Evolutionary conservation across 2,113 vertebrate species (phyloP).

Genomic region (Saimiri boliviensis): DNA sequence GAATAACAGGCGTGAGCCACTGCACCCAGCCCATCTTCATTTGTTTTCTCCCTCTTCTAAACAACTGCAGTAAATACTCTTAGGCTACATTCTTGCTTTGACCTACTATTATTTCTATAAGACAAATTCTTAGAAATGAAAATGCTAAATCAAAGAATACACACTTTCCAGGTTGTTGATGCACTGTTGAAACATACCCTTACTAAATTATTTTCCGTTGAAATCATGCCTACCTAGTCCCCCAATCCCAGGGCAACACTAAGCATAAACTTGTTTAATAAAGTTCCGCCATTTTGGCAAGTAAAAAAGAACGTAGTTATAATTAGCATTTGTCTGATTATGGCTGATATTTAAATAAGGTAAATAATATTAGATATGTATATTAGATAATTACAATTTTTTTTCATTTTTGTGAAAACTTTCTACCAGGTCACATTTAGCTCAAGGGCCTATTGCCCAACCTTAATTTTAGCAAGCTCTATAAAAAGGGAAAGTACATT

Average conservation of each 20-base stretch:
- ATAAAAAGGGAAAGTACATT: conserved; percentile 30
- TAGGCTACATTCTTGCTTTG: neutral
- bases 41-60: neutral
- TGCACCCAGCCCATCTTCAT: too few relatives aligned
- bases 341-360: neutral
- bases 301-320: neutral
- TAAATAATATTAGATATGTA: neutral
- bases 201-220: neutral
- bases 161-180: neutral
- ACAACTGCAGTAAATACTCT: neutral
- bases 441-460: conserved; percentile 30
- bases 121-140: conserved; percentile 18
- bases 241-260: neutral
- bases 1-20: too few relatives aligned
- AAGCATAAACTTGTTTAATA: neutral
- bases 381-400: neutral
- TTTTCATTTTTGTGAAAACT: conserved; percentile 21
- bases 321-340: neutral
- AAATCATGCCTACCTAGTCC: neutral
- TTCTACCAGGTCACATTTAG: neutral
- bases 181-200: neutral
- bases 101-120: neutral
- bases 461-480: conserved; percentile 39
- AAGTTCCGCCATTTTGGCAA: neutral
- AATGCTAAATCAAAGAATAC: neutral